A percentile compares a stretch with the other conserved stretches of the same genome.
Conservation (phyloP, 2,888 invertebrate species). For the Idaea aversata region DNA sequence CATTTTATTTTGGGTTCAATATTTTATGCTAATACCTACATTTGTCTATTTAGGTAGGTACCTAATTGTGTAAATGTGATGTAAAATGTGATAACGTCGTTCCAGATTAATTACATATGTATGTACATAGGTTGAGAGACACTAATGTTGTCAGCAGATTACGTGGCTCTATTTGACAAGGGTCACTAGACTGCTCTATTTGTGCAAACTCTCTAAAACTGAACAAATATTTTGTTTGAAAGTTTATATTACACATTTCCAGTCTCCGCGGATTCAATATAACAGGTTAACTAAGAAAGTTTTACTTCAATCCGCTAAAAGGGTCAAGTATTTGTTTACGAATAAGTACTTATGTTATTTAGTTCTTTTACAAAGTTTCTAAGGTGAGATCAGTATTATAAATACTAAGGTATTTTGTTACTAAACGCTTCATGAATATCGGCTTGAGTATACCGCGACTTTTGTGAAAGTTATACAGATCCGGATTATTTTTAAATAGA, state of each 20-base stretch:
- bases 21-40: neutral
- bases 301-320: constrained; percentile 3
- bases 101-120: constrained; percentile 48
- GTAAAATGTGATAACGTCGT: constrained; percentile 26
- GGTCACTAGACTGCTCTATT: constrained; percentile 46
- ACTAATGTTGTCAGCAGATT: constrained; percentile 54
- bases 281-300: constrained; percentile 5
- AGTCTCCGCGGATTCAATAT: constrained; percentile 2
- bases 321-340: constrained; percentile 4
- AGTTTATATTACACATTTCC: neutral
- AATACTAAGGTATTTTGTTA: neutral
- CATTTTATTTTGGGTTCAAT: no score
- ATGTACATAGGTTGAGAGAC: constrained; percentile 46
- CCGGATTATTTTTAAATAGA: no score
- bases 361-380: neutral
- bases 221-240: neutral
- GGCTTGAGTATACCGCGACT: no score
- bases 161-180: constrained; percentile 47
- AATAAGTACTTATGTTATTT: constrained; percentile 3
- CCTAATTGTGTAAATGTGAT: constrained; percentile 1
- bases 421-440: no score
- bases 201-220: constrained; percentile 37
- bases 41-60: neutral
- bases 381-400: neutral
- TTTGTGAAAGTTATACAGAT: no score